Base-by-base conservation (phyloP, 2,113 vertebrate genomes). In the Onychostruthus taczanowskii region DNA sequence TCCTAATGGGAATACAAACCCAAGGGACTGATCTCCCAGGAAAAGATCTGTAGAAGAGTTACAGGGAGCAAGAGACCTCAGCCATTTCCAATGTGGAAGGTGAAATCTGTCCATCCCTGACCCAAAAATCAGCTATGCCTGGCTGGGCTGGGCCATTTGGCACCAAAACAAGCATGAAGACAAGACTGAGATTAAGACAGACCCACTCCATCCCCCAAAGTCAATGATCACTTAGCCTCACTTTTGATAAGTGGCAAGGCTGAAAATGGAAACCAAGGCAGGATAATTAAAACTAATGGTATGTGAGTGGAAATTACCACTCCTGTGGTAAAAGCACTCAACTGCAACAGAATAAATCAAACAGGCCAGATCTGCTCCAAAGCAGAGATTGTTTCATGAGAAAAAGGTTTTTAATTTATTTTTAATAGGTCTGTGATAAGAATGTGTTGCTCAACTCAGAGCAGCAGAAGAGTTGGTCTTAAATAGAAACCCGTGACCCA, bases 251-350 rank as follows among this genome's bases (percentile, higher is more conserved):
- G 73, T 37, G 44, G n/a, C 43, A 77, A 56, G 37, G 84, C 56
- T 59, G 64, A 78, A 84, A 96, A 84, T 49, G 77, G 77, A 94
- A 93, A 90, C 15, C 44, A 44, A 92, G 56, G 77, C 81, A 72
- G 47, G 55, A 56, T 89, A 93, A 95, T 96, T 94, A 93, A 95
- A 92, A 96, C 76, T 92, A 94, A 90, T 78, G 64, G 76, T 31
- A 81, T 47, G 27, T 39, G 37, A 95, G 69, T 94, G 80, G 86
- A 94, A 94, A 94, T 94, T 63, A 84, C 77, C 93, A 82, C 76
- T 97, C 55, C 53, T 92, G 91, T 94, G 84, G 76, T 78, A 68
- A 93, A 90, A 94, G 89, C 91, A 84, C 80, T 96, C 73, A 90
- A 1, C 49, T 64, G 56, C n/a, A 93, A 87, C 58, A 67, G 6